phyloP scores from a whole-genome alignment of 2,888 invertebrate genomes.

The Acrobasis consociella region DNA sequence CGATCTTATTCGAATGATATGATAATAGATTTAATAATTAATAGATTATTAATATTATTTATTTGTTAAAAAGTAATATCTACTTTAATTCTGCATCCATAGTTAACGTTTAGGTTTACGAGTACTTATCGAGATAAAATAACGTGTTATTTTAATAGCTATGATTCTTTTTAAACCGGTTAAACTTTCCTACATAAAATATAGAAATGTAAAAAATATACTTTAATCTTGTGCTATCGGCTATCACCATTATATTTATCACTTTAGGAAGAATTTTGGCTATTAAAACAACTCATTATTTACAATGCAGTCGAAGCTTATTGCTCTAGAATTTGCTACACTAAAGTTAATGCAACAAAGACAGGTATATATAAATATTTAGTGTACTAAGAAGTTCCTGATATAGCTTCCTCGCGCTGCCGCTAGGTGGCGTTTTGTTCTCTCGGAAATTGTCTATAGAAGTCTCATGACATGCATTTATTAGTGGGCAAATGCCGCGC shows the following conservation, averaged over 20 bases:
- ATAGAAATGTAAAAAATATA: background rate
- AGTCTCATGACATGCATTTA: constrained; percentile 38
- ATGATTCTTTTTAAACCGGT: background rate
- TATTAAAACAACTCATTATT: background rate
- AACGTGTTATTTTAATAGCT: constrained; percentile 16
- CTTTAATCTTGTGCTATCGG: background rate
- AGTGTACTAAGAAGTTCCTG: constrained; percentile 13
- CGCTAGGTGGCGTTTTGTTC: constrained; percentile 35
- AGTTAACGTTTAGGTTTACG: constrained; percentile 50
- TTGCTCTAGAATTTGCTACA: constrained; percentile 52
- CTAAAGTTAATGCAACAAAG: constrained; percentile 52
- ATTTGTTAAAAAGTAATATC: constrained; percentile 61
- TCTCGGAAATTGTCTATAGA: constrained; percentile 38
- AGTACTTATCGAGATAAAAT: constrained; percentile 64
- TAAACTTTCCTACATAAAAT: background rate
- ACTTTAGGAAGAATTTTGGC: background rate
- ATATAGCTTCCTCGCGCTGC: background rate
- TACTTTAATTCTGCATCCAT: constrained; percentile 55
- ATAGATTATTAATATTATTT: constrained; percentile 62
- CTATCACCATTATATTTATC: background rate
- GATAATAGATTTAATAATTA: constrained; percentile 59
- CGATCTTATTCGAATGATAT: constrained; percentile 63
- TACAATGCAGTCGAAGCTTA: constrained; percentile 46
- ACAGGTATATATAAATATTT: constrained; percentile 44
- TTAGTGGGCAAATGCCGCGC: no score